Evolutionary conservation across 2,113 vertebrate species (phyloP).

Genomic region (Ptilorrhoa leucosticta): DNA sequence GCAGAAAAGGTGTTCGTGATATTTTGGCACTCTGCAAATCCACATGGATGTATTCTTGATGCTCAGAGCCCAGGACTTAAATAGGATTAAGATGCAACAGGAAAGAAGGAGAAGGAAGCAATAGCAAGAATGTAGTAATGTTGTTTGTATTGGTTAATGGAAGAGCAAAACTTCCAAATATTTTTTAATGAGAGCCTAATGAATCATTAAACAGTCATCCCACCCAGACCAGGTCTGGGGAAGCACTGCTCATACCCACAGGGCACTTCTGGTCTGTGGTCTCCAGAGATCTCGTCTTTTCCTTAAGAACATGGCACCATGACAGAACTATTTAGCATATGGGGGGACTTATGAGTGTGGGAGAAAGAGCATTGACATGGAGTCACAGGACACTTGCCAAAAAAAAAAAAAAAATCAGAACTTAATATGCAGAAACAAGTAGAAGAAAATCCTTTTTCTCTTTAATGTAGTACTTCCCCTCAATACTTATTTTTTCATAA

Average conservation of each 20-base stretch:
- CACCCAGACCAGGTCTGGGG: not conserved
- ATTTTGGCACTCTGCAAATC: not conserved
- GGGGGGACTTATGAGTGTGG: not conserved
- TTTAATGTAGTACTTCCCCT: not conserved
- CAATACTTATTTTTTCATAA: not conserved
- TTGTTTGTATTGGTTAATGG: not conserved
- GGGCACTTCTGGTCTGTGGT: not conserved
- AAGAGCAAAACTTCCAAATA: not conserved
- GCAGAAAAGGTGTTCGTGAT: not conserved
- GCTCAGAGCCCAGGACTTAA: not conserved
- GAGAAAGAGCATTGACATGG: not conserved
- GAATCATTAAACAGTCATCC: not conserved
- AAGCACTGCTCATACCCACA: accelerated
- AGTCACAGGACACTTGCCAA: not conserved
- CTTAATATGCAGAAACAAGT: not conserved
- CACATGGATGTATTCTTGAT: not conserved
- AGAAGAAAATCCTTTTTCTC: not conserved
- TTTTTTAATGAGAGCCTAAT: not conserved
- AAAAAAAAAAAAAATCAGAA: not conserved
- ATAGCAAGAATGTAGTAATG: not conserved
- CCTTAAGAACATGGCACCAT: not conserved
- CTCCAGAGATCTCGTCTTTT: not conserved
- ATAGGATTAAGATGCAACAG: not conserved
- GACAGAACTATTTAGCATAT: not conserved
- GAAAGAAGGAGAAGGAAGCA: not conserved